Evolutionary conservation across 2,113 vertebrate species (phyloP), one percentile per base, ranked within the genome.

Genomic region (Pipa parva): DNA sequence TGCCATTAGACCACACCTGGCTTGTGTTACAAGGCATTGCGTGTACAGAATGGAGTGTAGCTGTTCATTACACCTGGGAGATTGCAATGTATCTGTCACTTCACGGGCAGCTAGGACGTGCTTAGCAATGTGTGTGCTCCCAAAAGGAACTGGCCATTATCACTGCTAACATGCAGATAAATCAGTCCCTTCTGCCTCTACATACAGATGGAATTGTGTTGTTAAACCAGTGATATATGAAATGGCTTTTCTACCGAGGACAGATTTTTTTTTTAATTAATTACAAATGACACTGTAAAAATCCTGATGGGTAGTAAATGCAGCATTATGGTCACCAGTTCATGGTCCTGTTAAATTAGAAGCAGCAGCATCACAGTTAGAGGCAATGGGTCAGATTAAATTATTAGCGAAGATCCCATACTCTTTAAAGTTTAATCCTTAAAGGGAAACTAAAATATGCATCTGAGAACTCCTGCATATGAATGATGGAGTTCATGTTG

Each of bases 181-280:
- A 69, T 60, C 65, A 68, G 64, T 15, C 48, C 50, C 52, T 25
- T 28, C 65, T 54, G 46, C 15, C 13, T 60, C 45, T 59, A 48
- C 31, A 52, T 59, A 31, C 46, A 60, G 33, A 60, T 50, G 51
- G 73, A 61, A 29, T 63, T 42, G 27, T 66, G 56, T 78, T 57
- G 59, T 87, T 86, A 86, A 86, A 84, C 74, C 76, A 29, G 75
- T 87, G 87, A 84, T 79, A 79, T 85, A 86, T 83, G 78, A 86
- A 85, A 83, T 50, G 74, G 72, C 74, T 63, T 78, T n/a, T 79
- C 49, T 83, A 74, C 79, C 77, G 63, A 54, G 73, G 78, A 87
- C 82, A 83, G 82, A 79, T 75, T 77, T 81, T 87, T 86, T 87
- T 86, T 88, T 86, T 42, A 88, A 88, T 89, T 84, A 89, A 89